Evolutionary conservation across 2,888 invertebrate species (phyloP).

Genomic region (Ectropis crepuscularia): DNA sequence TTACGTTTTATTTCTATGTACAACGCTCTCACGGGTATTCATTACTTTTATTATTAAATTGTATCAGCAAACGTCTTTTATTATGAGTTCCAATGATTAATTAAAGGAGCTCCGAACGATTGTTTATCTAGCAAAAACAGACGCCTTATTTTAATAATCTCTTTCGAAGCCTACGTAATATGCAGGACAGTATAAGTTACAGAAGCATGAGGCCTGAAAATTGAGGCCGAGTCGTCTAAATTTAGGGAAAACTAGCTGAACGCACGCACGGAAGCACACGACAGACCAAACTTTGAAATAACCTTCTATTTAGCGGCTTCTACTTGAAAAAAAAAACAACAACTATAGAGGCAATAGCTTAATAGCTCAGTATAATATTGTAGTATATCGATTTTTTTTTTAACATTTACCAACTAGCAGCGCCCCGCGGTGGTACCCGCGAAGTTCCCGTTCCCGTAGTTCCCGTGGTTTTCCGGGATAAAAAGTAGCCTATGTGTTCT

Average conservation of each 20-base stretch:
- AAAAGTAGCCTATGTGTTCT: too few relatives aligned
- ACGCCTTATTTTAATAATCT: constrained; percentile 49
- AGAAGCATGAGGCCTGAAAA: constrained; percentile 73
- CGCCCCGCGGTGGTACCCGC: too few relatives aligned
- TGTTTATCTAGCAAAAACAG: constrained; percentile 39
- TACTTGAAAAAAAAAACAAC: constrained; percentile 28
- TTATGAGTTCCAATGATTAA: neutral
- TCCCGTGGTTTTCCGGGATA: too few relatives aligned
- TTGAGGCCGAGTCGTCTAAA: constrained; percentile 76
- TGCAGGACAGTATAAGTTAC: constrained; percentile 79
- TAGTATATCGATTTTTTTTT: too few relatives aligned
- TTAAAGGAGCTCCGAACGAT: constrained; percentile 11
- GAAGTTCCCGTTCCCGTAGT: too few relatives aligned
- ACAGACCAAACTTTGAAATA: constrained; percentile 58
- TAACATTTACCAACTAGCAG: too few relatives aligned
- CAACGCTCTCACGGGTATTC: too few relatives aligned
- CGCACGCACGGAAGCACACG: constrained; percentile 79
- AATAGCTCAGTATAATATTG: too few relatives aligned
- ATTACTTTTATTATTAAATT: neutral
- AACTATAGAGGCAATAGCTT: neutral
- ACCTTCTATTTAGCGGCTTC: constrained; percentile 44
- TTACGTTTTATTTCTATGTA: too few relatives aligned
- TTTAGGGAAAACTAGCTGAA: constrained; percentile 74
- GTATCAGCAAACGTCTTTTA: neutral
- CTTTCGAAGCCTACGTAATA: constrained; percentile 63